Conservation (phyloP, 2,888 invertebrate genomes). For the Palloptera scutellata region DNA sequence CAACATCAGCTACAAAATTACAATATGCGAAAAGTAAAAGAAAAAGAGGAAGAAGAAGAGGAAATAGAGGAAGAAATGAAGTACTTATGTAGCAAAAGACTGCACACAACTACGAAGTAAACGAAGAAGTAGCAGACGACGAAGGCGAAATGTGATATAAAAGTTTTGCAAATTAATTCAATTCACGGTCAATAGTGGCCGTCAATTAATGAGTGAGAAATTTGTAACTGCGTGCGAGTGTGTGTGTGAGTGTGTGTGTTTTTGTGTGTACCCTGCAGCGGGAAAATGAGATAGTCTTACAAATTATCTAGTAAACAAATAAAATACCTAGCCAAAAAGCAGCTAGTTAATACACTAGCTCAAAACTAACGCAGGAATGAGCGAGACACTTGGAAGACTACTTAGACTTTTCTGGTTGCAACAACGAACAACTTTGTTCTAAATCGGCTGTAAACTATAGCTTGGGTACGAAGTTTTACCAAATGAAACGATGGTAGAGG, state of each 20-base stretch:
- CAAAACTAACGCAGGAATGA: too few relatives aligned
- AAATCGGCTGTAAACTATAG: too few relatives aligned
- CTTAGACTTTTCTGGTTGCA: too few relatives aligned
- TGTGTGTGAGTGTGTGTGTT: not conserved
- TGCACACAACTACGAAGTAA: not conserved
- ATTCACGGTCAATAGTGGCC: conserved; percentile 20
- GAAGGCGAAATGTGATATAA: not conserved
- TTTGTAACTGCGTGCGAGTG: not conserved
- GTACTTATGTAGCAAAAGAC: not conserved
- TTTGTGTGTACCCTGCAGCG: not conserved
- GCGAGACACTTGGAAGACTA: too few relatives aligned
- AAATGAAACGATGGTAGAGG: too few relatives aligned
- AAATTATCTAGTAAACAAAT: too few relatives aligned
- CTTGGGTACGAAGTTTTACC: too few relatives aligned
- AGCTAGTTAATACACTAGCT: too few relatives aligned
- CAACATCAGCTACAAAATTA: not conserved
- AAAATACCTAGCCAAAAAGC: too few relatives aligned
- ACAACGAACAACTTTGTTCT: too few relatives aligned
- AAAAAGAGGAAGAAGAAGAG: not conserved
- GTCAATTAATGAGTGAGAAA: conserved; percentile 1
- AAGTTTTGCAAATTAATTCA: conserved; percentile 17
- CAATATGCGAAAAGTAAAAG: not conserved
- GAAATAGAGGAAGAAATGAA: not conserved
- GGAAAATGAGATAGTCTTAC: too few relatives aligned
- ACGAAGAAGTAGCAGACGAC: not conserved